Base-by-base conservation (phyloP, 2,113 vertebrate genomes). In the Paradoxurus hermaphroditus region DNA sequence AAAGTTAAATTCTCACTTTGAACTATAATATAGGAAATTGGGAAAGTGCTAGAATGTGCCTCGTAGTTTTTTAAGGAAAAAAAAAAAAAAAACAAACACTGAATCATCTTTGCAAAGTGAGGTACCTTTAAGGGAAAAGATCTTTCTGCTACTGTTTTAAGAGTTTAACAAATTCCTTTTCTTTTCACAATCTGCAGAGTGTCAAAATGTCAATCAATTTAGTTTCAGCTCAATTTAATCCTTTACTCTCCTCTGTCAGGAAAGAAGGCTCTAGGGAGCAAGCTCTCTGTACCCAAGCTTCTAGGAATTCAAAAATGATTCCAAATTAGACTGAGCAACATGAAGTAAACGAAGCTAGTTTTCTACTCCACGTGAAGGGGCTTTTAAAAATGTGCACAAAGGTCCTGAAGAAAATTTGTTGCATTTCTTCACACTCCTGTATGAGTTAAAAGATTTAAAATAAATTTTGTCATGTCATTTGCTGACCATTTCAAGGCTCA, bases 141-240 rank as follows among this genome's bases (percentile, higher is more conserved):
- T 98, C 77, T 97, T 87, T 91, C 63, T 93, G 39, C 51, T 91
- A 67, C 79, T 91, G 36, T 95, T 97, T 82, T 39, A 96, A 97
- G 97, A 97, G 70, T 90, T 95, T 31, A 94, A 96, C 49, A 87
- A 95, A 79, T 88, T 92, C 49, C 72, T 70, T 86, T 97, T 90
- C 88, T 97, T 96, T 96, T 95, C 39, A 93, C 70, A 95, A 68
- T 97, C 81, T 95, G 87, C 95, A 97, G 85, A 82, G 79, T 96
- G 95, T 95, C 98, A 97, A 96, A 93, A 97, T 96, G 98, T 90
- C 97, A 98, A 91, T 97, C 97, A 98, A 93, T 97, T 96, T 97
- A 94, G 65, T 98, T 96, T 96, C 95, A 51, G 34, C 41, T 97
- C 97, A 90, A 83, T 98, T 98, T 98, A 97, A 98, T 97, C 97